Evolutionary conservation across 1,140 invertebrate genomes (phyloP), one percentile per base, ranked within the genome.

Genomic region (Zaprionus inermis): DNA sequence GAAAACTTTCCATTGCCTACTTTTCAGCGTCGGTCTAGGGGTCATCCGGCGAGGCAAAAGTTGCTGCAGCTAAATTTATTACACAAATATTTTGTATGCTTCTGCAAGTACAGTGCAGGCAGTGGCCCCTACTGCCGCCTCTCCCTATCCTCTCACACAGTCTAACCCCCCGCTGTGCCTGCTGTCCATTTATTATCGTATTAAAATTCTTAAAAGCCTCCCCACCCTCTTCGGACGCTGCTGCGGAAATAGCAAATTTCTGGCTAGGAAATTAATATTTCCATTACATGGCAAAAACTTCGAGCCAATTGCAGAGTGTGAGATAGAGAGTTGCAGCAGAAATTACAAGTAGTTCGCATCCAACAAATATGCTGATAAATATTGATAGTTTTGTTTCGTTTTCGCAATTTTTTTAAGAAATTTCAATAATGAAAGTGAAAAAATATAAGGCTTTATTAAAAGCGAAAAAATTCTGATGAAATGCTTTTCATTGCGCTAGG

Each of bases 221-320:
- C 30, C 18, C 24, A 7, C 5, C 32, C 34, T n/a, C 60, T 69
- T 76, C 24, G 3, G 5, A 3, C 1, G 24, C 3, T 4, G 56
- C 88, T 57, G 77, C 73, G 85, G 84, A 90, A 89, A 89, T 89
- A 84, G 84, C 84, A 89, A 89, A 89, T 89, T 89, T 89, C 84
- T 89, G 76, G 72, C 80, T 89, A 78, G 84, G 80, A 89, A 89
- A 89, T 89, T 89, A 89, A 89, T 89, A 89, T 89, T 89, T 89
- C 66, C 80, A 89, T 89, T 81, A 81, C 75, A 81, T 79, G 84
- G 89, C 80, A 76, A 84, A 81, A 84, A 89, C 84, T 88, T 88
- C 18, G 20, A 11, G 5, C 24, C 60, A 63, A 74, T 14, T n/a
- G 30, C n/a, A 32, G 58, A 28, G 32, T 12, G 18, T 20, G 11